Conservation (phyloP, 1,140 invertebrate species). For the Eupeodes corollae region DNA sequence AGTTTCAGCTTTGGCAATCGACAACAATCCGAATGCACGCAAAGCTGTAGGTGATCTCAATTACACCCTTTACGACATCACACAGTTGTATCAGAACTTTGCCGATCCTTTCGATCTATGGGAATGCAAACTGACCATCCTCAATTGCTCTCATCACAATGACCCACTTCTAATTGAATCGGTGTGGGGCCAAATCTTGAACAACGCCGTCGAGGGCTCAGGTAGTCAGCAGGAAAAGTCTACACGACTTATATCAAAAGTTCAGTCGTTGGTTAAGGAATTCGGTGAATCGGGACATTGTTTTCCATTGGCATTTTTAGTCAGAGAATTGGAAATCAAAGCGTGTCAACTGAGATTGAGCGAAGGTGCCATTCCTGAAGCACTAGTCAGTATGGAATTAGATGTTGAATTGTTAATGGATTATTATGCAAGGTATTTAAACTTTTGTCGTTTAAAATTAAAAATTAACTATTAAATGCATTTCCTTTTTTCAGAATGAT, state of each 20-base stretch:
- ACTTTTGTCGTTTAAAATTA: slow-evolving; percentile 9
- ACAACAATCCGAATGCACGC: slow-evolving; percentile 10
- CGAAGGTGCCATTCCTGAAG: slow-evolving; percentile 55
- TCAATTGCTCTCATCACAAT: slow-evolving; percentile 73
- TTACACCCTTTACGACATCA: slow-evolving; percentile 31
- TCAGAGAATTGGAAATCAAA: slow-evolving; percentile 61
- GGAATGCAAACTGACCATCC: slow-evolving; percentile 76
- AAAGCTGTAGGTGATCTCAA: slow-evolving; percentile 24
- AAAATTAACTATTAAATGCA: background rate
- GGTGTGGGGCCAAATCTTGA: slow-evolving; percentile 68
- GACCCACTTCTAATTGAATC: slow-evolving; percentile 63
- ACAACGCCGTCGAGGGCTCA: slow-evolving; percentile 41
- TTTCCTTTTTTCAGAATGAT: slow-evolving; percentile 42
- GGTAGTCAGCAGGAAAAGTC: slow-evolving; percentile 51
- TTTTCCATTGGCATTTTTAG: slow-evolving; percentile 65
- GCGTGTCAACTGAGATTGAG: slow-evolving; percentile 56
- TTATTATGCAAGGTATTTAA: slow-evolving; percentile 55
- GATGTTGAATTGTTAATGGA: slow-evolving; percentile 58
- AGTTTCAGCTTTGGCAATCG: slow-evolving; percentile 14
- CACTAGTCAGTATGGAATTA: slow-evolving; percentile 56
- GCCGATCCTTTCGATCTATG: slow-evolving; percentile 68
- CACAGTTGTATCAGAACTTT: slow-evolving; percentile 71
- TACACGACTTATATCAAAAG: slow-evolving; percentile 56
- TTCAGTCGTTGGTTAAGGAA: slow-evolving; percentile 58
- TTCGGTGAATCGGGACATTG: slow-evolving; percentile 61